Evolutionary conservation across 1,140 invertebrate genomes (phyloP).

Genomic region (Drosophila subpulchrella): DNA sequence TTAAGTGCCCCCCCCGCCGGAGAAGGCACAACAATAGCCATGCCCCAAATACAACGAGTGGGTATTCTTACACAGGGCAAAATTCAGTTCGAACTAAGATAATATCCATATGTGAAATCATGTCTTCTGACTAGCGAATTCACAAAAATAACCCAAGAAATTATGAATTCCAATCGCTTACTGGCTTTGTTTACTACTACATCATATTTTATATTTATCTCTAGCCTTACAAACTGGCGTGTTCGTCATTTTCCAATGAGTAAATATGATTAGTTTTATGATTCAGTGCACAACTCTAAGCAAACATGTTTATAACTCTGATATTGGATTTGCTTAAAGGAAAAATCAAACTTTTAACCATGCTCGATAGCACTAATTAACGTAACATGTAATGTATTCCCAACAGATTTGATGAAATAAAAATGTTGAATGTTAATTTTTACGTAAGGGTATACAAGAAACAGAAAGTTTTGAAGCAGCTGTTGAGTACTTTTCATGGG

Average conservation of each 20-base stretch:
- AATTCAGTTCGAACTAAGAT: not conserved
- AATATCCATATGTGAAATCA: not conserved
- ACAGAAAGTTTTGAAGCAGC: no score
- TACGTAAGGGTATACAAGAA: no score
- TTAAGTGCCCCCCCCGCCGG: conserved; percentile 68
- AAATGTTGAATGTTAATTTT: no score
- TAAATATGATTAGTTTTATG: not conserved
- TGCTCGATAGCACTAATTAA: not conserved
- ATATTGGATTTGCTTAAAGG: no score
- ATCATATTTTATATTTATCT: not conserved
- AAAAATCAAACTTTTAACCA: not conserved
- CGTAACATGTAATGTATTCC: not conserved
- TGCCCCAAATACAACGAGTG: conserved; percentile 79
- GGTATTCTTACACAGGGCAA: conserved; percentile 38
- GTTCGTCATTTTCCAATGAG: not conserved
- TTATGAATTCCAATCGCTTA: not conserved
- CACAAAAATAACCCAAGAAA: not conserved
- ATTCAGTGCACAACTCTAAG: not conserved
- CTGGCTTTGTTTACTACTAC: not conserved
- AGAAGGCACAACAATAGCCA: conserved; percentile 55
- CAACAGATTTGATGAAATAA: no score
- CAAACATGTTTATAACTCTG: no score
- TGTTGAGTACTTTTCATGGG: no score
- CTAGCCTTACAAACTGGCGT: not conserved
- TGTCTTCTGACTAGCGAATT: not conserved